These are phyloP conservation scores for Atherinosoma microstoma DNA, from an alignment of 2,797 vertebrate species.

Conservation along the genomic window DNA sequence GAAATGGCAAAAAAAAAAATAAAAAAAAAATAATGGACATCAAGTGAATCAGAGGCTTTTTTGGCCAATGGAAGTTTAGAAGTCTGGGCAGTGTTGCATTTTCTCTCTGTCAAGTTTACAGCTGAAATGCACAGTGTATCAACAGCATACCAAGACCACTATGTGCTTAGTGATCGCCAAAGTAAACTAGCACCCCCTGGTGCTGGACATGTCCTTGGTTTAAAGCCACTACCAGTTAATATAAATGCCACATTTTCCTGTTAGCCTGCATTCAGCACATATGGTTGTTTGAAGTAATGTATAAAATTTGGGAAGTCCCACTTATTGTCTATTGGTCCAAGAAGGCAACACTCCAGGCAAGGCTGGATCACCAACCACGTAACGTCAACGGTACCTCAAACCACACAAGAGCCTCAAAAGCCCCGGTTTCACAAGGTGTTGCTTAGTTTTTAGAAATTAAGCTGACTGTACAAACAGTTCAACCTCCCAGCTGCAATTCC, in stretches of 20 bases:
- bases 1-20: background rate
- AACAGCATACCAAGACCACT: background rate
- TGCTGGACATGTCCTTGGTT: background rate
- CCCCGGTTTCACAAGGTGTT: background rate
- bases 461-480: conserved; percentile 4
- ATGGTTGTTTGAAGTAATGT: background rate
- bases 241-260: background rate
- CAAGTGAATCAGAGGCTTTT: background rate
- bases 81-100: background rate
- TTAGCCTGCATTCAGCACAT: background rate
- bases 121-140: background rate
- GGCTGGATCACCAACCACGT: background rate
- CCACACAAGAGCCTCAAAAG: background rate
- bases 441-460: conserved; percentile 4
- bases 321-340: conserved; percentile 4
- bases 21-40: background rate
- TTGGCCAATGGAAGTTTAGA: background rate
- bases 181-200: background rate
- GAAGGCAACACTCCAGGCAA: conserved; percentile 18
- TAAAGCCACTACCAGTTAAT: background rate
- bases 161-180: background rate
- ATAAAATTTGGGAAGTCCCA: background rate
- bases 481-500: background rate
- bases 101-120: background rate
- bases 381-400: background rate